These are phyloP conservation scores for Athalia cordata DNA, from an alignment of 2,888 invertebrate genomes.

Conservation along the genomic window DNA sequence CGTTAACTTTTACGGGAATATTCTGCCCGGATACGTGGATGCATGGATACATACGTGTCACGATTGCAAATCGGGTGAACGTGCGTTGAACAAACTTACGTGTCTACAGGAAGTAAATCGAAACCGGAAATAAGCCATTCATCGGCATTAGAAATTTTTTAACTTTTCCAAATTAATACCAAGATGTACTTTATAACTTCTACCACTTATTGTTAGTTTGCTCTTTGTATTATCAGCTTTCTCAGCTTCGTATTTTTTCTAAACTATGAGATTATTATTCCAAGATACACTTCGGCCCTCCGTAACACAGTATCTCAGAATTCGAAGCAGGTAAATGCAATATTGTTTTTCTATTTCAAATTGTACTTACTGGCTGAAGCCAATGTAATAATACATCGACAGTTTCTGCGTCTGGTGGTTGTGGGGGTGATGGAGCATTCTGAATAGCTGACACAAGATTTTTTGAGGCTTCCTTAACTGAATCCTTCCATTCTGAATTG, in stretches of 20 bases:
- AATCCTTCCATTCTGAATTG: slow-evolving; percentile 67
- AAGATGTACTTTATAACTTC: no score
- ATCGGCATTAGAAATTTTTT: not conserved
- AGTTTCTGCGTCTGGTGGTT: slow-evolving; percentile 81
- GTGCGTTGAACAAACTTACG: slow-evolving; percentile 3
- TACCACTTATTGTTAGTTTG: no score
- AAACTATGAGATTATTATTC: no score
- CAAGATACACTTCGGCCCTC: not conserved
- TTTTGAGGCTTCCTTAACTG: slow-evolving; percentile 77
- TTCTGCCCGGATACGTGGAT: slow-evolving; percentile 4
- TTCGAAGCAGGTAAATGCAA: not conserved
- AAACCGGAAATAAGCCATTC: slow-evolving; percentile 25
- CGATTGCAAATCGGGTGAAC: slow-evolving; percentile 23
- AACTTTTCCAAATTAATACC: not conserved
- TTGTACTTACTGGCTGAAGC: slow-evolving; percentile 76
- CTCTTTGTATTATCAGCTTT: no score
- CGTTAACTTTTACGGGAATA: slow-evolving; percentile 23
- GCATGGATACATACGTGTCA: slow-evolving; percentile 3
- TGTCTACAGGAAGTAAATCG: slow-evolving; percentile 21
- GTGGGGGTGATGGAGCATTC: slow-evolving; percentile 79
- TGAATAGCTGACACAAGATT: slow-evolving; percentile 80
- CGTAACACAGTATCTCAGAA: slow-evolving; percentile 14
- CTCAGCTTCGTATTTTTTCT: no score
- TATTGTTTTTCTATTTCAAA: not conserved
- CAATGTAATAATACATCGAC: slow-evolving; percentile 81